Conservation (phyloP, 1,140 invertebrate genomes). For the Popillia japonica region DNA sequence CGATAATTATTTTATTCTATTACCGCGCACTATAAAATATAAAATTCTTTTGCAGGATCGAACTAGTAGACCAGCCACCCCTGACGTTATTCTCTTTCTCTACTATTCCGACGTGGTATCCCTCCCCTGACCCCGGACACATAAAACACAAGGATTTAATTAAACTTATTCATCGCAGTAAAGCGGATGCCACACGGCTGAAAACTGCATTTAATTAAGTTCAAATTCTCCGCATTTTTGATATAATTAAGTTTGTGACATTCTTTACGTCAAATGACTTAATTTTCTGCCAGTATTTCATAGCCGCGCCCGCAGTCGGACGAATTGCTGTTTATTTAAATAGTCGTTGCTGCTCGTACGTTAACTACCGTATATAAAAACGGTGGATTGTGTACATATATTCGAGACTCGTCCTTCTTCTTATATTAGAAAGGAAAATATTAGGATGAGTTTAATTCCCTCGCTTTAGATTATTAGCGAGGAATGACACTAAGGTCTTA, state of each 20-base stretch:
- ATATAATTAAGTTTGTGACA: slow-evolving; percentile 59
- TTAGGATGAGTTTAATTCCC: background rate
- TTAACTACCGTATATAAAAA: background rate
- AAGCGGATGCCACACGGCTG: slow-evolving; percentile 56
- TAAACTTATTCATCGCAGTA: slow-evolving; percentile 62
- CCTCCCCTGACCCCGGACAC: slow-evolving; percentile 43
- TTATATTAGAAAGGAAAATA: slow-evolving; percentile 12
- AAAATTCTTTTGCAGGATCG: too few species aligned
- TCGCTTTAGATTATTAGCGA: background rate
- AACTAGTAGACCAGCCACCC: background rate
- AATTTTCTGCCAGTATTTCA: slow-evolving; percentile 47
- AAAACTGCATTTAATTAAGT: slow-evolving; percentile 62
- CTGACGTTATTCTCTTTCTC: background rate
- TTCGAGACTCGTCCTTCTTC: background rate
- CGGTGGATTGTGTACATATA: background rate
- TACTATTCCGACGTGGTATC: background rate
- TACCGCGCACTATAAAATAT: too few species aligned
- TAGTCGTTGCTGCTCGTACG: background rate
- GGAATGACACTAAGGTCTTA: background rate
- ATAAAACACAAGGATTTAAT: slow-evolving; percentile 62
- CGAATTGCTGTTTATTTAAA: slow-evolving; percentile 22
- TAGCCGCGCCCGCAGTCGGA: background rate
- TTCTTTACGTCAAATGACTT: slow-evolving; percentile 57
- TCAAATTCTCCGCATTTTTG: slow-evolving; percentile 61
- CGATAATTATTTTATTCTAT: too few species aligned